Evolutionary conservation across 1,140 invertebrate genomes (phyloP), one percentile per base, ranked within the genome.

Genomic region (Drosophila lini): DNA sequence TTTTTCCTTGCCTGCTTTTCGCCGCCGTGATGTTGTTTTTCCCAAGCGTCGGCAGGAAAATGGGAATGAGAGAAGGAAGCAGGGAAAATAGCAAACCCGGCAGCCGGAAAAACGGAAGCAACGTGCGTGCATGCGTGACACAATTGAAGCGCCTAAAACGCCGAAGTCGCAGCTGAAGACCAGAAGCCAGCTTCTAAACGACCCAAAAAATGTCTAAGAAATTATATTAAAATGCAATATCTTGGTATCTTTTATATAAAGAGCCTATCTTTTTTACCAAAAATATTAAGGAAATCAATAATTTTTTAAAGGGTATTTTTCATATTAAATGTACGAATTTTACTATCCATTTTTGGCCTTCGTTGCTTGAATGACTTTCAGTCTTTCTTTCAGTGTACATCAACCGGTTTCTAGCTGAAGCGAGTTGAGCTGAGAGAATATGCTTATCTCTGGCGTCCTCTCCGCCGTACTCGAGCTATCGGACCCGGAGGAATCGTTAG

Each of bases 91-190:
- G 84, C 64, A 89, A 89, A 85, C 78, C 81, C 84, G 85, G 80
- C 84, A 89, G 80, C 81, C 84, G 84, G 84, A 89, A 89, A 89
- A 89, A 84, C 84, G 84, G 67, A 89, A 89, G 80, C 84, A 89
- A 84, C 84, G 84, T 89, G 84, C 84, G 84, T 89, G 84, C 84
- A 89, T 89, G 84, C 84, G 84, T 89, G 84, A 89, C 84, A 89
- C 84, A 88, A 84, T 89, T 89, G 84, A 88, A 83, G 80, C 83
- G 83, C 83, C 83, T 86, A 85, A 85, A 78, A 78, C 64, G 74
- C 62, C 60, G 7, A 76, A 75, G 62, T 36, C 48, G 52, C 53
- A 63, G 55, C 53, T 53, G 65, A 22, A 57, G 15, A 45, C 52
- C 53, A 58, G 31, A 28, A 38, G 32, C n/a, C n/a, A 80, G 69